Evolutionary conservation across 2,797 vertebrate species (phyloP), one percentile per base, ranked within the genome.

Genomic region (Sorex maritimensis): DNA sequence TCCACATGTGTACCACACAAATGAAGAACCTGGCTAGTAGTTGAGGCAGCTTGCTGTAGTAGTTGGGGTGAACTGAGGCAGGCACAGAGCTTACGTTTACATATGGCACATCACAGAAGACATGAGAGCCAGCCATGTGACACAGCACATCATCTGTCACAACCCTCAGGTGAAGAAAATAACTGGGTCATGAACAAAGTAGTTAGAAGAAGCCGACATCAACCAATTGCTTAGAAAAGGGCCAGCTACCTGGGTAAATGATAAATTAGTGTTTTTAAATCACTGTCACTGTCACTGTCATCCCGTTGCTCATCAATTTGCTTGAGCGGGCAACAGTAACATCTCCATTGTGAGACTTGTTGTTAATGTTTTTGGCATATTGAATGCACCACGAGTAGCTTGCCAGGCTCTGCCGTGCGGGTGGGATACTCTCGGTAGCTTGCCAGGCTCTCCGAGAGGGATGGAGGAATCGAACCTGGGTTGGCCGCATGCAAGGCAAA

Each of bases 1-100:
- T 19, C 14, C 2, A 23, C 0, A 19, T 6, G 41, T 1, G 30
- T 6, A 11, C n/a, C 26, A 0, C 21, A 0, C 17, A 5, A 72
- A 38, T 3, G 5, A 9, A 6, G 17, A 2, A 24, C 15, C 19
- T 4, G 21, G 14, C 46, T 19, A 2, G 10, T 0, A 24, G 52
- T 65, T 61, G 28, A 44, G 55, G 71, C 26, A 61, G 38, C 63
- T 15, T 9, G 17, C 52, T 4, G 34, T 4, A 49, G 19, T 8
- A 2, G 7, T 5, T 30, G 63, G n/a, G 7, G 2, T 23, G 24
- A 44, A 17, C 19, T 17, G 1, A 0, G 26, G 81, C 13, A 5
- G 44, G 41, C 7, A 15, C 8, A 0, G 67, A 49, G 30, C 82
- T 49, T 23, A 75, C 28, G 28, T 6, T 41, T 71, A 28, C 30